Base-by-base conservation (phyloP, 1,140 invertebrate genomes). In the Elymnias hypermnestra region DNA sequence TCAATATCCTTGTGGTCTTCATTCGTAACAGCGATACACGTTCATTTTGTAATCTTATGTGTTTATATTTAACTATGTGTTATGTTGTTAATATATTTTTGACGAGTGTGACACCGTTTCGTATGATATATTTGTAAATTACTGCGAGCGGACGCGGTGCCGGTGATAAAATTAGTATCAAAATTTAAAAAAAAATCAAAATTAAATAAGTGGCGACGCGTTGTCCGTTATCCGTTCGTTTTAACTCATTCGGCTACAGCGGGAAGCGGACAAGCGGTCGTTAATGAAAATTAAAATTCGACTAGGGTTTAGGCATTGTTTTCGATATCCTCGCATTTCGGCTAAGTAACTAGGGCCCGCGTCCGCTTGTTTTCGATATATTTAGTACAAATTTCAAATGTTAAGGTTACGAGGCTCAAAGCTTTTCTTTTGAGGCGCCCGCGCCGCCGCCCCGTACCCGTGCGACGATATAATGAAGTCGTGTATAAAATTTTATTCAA, bases 371-470 rank as follows among this genome's bases (percentile, higher is more conserved):
- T 64, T 52, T 69, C 65, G 78, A 81, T 81, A 75, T 83, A 79
- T 84, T 83, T 87, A 87, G 86, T 87, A 87, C 86, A 87, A 87
- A 87, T 85, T 85, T 83, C 78, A 82, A 75, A 82, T 82, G 74
- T 83, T 85, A 85, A 83, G 78, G 70, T 84, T 77, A 85, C 75
- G 77, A 79, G 82, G 82, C 82, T 85, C 78, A 85, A 85, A 83
- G 78, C 82, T 78, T 83, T 83, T 82, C 75, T 84, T 83, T 83
- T 46, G 59, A 53, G 65, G 67, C 69, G 64, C 18, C 60, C 61
- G 41, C 68, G 44, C 67, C 59, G 49, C 61, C 71, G 59, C 64
- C 65, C 54, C 64, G 51, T 52, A 15, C 41, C 43, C 60, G 62
- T 63, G 53, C 63, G 53, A 53, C 59, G 54, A 70, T 74, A 73